Evolutionary conservation across 2,888 invertebrate species (phyloP), one percentile per base, ranked within the genome.

Genomic region (Nipponacmea schrenckii): DNA sequence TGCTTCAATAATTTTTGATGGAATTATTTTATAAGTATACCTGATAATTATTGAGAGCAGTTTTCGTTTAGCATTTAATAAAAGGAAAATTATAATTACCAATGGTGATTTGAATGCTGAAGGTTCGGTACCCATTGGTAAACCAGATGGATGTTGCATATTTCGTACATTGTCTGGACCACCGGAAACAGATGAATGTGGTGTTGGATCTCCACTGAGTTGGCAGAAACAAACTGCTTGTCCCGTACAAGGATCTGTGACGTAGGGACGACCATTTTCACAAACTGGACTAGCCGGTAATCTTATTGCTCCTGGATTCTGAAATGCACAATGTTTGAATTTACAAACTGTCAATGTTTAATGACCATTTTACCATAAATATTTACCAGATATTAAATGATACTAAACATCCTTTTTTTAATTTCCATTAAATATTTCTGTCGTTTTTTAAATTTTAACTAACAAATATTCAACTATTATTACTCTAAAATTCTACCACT

Each of bases 221-320:
- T 80, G 79, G 64, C 81, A 81, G 50, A 79, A 71, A 69, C 81
- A 81, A 4, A 81, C 68, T 1, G 73, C 70, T 63, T 74, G 77
- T 20, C 80, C 80, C 8, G 78, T 80, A 17, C 70, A 65, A 0
- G 80, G 78, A 65, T 80, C 79, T 0, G 79, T 76, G 67, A 80
- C 64, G 65, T 77, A 77, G 10, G 77, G 77, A 17, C 78, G 77
- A 44, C 80, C 82, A 24, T 78, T 80, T n/a, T 73, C 74, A 65
- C 76, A 77, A 24, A 76, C 26, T 56, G 72, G 72, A 12, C 72
- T 45, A 2, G 62, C 63, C 3, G 72, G 65, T 31, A 62, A 24
- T 56, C 66, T 67, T 45, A 62, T 63, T 1, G 63, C 67, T 68
- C 39, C 39, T 56, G 56, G 20, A 24, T 56, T 56, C 56, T 56